Conservation (phyloP, 2,797 vertebrate genomes). For the Macropodus opercularis region DNA sequence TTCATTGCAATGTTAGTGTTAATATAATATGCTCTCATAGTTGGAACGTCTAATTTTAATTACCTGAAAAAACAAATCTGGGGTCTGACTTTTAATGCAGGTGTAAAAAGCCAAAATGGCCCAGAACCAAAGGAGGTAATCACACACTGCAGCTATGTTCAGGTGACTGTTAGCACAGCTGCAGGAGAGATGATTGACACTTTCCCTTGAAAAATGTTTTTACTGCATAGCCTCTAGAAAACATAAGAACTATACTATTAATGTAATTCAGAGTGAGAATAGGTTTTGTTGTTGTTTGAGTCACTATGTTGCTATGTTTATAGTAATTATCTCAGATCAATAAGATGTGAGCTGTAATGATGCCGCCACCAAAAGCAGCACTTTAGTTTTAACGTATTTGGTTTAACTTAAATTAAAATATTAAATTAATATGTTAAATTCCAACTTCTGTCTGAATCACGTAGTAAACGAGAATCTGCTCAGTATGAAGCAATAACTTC, state of each 20-base stretch:
- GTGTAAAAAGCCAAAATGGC: constrained; percentile 3
- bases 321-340: too few species aligned
- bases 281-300: too few species aligned
- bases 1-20: constrained; percentile 26
- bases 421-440: too few species aligned
- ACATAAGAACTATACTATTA: background rate
- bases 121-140: background rate
- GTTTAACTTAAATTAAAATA: too few species aligned
- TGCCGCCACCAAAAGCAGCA: too few species aligned
- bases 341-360: too few species aligned
- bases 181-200: constrained; percentile 8
- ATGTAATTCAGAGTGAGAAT: too few species aligned
- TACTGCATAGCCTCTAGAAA: constrained; percentile 10
- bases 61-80: constrained; percentile 20
- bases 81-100: too few species aligned
- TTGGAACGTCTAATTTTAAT: constrained; percentile 13
- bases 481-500: background rate
- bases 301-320: too few species aligned
- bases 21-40: constrained; percentile 9
- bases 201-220: constrained; percentile 5
- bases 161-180: constrained; percentile 11
- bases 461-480: background rate
- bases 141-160: background rate
- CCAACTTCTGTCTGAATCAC: too few species aligned
- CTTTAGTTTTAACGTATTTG: too few species aligned